Evolutionary conservation across 2,797 vertebrate species (phyloP).

Genomic region (Erpetoichthys calabaricus): DNA sequence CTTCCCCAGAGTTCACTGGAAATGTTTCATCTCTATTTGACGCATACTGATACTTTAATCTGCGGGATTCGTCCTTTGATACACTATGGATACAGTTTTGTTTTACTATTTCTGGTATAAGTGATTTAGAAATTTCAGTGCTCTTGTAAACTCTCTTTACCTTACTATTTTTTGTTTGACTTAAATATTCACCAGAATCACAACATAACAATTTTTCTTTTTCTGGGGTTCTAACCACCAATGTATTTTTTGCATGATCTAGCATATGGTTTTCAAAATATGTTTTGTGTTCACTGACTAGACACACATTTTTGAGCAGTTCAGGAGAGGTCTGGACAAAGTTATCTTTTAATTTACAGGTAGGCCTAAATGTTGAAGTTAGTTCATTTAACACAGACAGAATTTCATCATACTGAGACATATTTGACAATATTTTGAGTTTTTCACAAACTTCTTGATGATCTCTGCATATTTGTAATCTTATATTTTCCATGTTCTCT

Average conservation of each 20-base stretch:
- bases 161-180: too few relatives aligned
- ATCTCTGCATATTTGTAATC: conserved; percentile 33
- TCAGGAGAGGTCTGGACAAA: conserved; percentile 39
- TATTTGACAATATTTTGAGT: conserved; percentile 17
- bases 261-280: neutral
- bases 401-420: conserved; percentile 20
- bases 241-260: neutral
- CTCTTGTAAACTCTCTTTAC: too few relatives aligned
- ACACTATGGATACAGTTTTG: conserved; percentile 8
- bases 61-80: conserved; percentile 1
- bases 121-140: neutral
- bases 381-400: conserved; percentile 27
- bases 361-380: conserved; percentile 10
- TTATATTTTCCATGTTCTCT: conserved; percentile 33
- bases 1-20: neutral
- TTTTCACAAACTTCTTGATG: conserved; percentile 32
- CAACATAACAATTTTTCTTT: too few relatives aligned
- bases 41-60: neutral
- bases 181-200: too few relatives aligned
- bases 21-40: neutral
- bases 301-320: neutral
- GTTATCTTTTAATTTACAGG: conserved; percentile 19
- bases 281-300: rapidly evolving
- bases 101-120: conserved; percentile 8
- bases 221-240: too few relatives aligned